Evolutionary conservation across 2,888 invertebrate genomes (phyloP).

Genomic region (Oasisia sp.): DNA sequence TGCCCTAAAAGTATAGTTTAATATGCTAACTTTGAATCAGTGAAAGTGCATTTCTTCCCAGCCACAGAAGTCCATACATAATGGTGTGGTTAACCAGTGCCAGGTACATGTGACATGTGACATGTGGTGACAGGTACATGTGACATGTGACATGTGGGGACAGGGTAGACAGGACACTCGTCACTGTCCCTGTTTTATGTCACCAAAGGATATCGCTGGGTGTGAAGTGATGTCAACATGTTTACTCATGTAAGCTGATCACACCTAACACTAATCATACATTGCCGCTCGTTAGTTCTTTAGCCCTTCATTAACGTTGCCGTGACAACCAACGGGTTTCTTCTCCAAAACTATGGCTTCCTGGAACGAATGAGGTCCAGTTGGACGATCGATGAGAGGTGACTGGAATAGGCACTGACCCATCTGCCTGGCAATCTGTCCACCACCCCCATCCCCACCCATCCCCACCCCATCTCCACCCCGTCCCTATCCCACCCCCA

Average conservation of each 20-base stretch:
- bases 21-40: too few relatives aligned
- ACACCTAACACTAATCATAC: neutral
- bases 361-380: neutral
- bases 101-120: neutral
- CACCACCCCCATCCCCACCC: too few relatives aligned
- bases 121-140: neutral
- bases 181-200: neutral
- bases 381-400: neutral
- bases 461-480: too few relatives aligned
- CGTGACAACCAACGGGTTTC: conserved; percentile 6
- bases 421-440: neutral
- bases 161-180: neutral
- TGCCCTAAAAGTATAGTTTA: too few relatives aligned
- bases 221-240: neutral
- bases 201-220: neutral
- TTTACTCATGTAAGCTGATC: neutral
- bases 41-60: too few relatives aligned
- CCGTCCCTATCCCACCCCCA: too few relatives aligned
- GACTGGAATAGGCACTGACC: neutral
- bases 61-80: neutral
- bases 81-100: neutral
- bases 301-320: neutral
- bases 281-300: neutral
- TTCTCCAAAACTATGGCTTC: neutral
- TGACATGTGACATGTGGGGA: too few relatives aligned